phyloP scores from a whole-genome alignment of 2,797 vertebrate genomes.

The Phrynocephalus guinanensis region DNA sequence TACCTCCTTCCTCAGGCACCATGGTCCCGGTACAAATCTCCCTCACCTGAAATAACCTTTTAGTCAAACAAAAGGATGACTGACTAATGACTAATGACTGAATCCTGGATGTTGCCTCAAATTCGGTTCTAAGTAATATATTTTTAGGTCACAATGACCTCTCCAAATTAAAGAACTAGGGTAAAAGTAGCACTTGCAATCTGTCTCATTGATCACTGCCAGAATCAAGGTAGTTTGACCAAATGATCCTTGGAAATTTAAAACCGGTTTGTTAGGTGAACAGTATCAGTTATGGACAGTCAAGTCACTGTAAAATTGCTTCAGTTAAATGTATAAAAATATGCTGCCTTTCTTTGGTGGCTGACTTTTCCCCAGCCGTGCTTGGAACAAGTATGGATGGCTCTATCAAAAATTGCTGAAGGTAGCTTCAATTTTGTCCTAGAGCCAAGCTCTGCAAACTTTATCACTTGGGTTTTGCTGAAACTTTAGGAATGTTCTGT shows the following conservation, averaged over 20 bases:
- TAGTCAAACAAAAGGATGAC: neutral
- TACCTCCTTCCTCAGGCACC: neutral
- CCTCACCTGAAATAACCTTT: neutral
- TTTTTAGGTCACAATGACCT: neutral
- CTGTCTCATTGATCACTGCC: neutral
- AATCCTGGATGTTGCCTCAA: neutral
- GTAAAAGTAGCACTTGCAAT: neutral
- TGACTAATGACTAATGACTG: too few species aligned
- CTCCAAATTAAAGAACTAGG: neutral
- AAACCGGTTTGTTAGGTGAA: neutral
- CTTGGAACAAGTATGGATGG: constrained; percentile 35
- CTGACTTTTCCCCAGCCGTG: constrained; percentile 29
- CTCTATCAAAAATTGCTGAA: constrained; percentile 40
- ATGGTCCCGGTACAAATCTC: neutral
- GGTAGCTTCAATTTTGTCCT: constrained; percentile 51
- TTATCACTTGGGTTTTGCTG: constrained; percentile 32
- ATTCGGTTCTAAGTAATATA: neutral
- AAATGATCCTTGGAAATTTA: constrained; percentile 25
- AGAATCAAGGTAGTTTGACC: neutral
- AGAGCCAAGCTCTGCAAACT: constrained; percentile 11
- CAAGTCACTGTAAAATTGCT: constrained; percentile 31
- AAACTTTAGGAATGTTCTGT: constrained; percentile 11
- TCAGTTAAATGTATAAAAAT: constrained; percentile 20
- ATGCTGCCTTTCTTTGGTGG: constrained; percentile 24
- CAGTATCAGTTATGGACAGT: constrained; percentile 8